Percentiles rank a stretch among this genome's conserved stretches.
Conservation (phyloP, 2,888 invertebrate species). For the Craniophora ligustri region DNA sequence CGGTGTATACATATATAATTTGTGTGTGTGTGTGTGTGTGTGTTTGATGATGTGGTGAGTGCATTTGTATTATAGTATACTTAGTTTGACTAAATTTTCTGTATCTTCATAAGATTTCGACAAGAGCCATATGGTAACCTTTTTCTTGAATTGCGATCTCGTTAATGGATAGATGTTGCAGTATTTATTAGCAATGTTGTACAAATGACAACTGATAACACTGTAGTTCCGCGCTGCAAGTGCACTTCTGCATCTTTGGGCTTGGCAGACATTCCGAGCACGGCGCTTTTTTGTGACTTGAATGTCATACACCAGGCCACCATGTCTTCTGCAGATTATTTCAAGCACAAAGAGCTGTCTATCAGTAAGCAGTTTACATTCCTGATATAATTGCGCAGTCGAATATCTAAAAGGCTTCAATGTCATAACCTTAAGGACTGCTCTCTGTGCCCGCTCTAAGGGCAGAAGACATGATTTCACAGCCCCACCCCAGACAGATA, state of each 20-base stretch:
- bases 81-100: not conserved
- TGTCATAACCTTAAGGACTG: no score
- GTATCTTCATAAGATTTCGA: slow-evolving; percentile 2
- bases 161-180: not conserved
- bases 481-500: not conserved
- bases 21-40: not conserved
- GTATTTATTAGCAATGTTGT: not conserved
- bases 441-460: no score
- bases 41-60: not conserved
- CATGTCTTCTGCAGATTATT: slow-evolving; percentile 4
- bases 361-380: slow-evolving; percentile 1
- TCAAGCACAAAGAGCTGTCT: slow-evolving; percentile 8
- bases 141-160: not conserved
- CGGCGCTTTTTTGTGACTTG: not conserved
- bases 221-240: not conserved
- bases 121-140: not conserved
- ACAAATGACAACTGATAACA: not conserved
- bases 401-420: no score
- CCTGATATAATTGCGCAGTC: no score
- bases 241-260: not conserved
- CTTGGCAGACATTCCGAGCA: not conserved
- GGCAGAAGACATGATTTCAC: no score
- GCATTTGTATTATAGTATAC: not conserved
- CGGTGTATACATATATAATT: no score
- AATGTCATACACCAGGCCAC: not conserved